Evolutionary conservation across 64 coral and sea anemone species (phyloP).

Genomic region (Montipora efflorescens): DNA sequence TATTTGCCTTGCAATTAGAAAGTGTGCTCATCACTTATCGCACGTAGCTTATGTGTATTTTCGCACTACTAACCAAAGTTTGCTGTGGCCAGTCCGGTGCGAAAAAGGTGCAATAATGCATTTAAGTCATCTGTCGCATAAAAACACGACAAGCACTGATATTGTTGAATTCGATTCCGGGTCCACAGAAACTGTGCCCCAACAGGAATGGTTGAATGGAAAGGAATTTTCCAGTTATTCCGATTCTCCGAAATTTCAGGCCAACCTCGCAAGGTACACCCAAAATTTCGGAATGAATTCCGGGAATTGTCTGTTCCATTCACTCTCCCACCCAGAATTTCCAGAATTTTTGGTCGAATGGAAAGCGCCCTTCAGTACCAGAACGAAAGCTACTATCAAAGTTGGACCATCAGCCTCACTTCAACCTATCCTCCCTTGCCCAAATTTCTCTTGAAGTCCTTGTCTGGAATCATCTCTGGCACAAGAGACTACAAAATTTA

Average conservation of each 20-base stretch:
- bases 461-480: too few species aligned
- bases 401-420: too few species aligned
- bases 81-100: not conserved
- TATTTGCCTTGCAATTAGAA: too few species aligned
- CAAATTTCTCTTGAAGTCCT: too few species aligned
- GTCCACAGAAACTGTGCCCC: not conserved
- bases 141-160: not conserved
- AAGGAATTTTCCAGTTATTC: not conserved
- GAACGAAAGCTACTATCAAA: too few species aligned
- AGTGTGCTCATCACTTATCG: too few species aligned
- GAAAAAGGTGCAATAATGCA: not conserved
- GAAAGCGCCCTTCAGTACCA: too few species aligned
- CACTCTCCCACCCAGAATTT: not conserved
- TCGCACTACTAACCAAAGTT: not conserved
- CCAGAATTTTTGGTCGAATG: not conserved
- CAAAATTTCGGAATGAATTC: not conserved
- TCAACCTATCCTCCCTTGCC: too few species aligned
- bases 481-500: too few species aligned
- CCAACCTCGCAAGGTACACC: not conserved
- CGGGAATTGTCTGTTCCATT: not conserved
- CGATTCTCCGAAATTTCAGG: slow-evolving; percentile 1
- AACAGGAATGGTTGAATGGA: not conserved
- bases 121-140: not conserved
- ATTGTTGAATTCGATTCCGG: slow-evolving; percentile 7
- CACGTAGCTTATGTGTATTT: too few species aligned